Evolutionary conservation across 2,797 vertebrate genomes (phyloP).

Genomic region (Sparus aurata): DNA sequence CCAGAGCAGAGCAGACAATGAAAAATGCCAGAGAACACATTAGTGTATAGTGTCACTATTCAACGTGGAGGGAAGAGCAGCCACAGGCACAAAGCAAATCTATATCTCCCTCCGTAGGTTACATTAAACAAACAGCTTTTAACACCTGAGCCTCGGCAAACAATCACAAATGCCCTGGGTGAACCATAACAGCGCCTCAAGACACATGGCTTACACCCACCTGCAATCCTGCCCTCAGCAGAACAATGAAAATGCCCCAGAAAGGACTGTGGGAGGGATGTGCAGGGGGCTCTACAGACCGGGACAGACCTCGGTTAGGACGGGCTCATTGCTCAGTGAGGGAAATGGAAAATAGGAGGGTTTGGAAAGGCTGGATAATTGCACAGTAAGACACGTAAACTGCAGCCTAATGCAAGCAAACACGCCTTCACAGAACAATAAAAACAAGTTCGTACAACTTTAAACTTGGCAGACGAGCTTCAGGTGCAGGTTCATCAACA

Average conservation of each 20-base stretch:
- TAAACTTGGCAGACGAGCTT: constrained; percentile 27
- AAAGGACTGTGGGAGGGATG: constrained; percentile 30
- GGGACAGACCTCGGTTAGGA: constrained; percentile 31
- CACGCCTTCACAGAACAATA: constrained; percentile 2
- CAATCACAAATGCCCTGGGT: constrained; percentile 28
- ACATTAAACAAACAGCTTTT: constrained; percentile 8
- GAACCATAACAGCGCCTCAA: constrained; percentile 33
- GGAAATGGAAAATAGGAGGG: background rate
- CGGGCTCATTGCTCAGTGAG: constrained; percentile 9
- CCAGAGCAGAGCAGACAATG: constrained; percentile 58
- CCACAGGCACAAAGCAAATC: constrained; percentile 9
- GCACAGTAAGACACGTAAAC: constrained; percentile 1
- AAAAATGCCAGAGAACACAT: constrained; percentile 40
- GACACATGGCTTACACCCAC: constrained; percentile 57
- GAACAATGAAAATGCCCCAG: constrained; percentile 69
- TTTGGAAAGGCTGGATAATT: background rate
- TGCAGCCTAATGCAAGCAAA: background rate
- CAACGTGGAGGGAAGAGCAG: constrained; percentile 5
- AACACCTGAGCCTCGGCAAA: constrained; percentile 40
- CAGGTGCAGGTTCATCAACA: background rate
- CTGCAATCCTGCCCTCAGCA: constrained; percentile 55
- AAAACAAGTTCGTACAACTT: constrained; percentile 22
- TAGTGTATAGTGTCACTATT: background rate
- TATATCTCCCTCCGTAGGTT: constrained; percentile 8
- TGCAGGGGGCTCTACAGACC: constrained; percentile 11